Evolutionary conservation across 2,797 vertebrate genomes (phyloP).

Genomic region (Enteromius unitaeniatus): DNA sequence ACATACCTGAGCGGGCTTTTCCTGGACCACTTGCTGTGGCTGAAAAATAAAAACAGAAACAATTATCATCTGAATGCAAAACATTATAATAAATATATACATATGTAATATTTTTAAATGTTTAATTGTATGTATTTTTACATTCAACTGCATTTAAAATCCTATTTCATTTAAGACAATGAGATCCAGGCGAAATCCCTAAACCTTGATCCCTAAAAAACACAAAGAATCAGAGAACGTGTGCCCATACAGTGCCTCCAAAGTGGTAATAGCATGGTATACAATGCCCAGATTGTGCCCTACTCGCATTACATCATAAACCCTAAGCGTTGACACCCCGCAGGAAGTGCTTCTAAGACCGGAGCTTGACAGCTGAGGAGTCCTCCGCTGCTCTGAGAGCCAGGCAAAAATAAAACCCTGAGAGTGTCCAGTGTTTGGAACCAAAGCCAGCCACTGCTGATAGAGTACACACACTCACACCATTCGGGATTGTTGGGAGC

Average conservation of each 20-base stretch:
- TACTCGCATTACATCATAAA: constrained; percentile 60
- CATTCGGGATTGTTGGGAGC: constrained; percentile 64
- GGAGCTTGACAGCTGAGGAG: constrained; percentile 70
- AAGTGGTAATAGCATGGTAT: constrained; percentile 25
- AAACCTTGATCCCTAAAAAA: neutral
- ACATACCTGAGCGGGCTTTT: constrained; percentile 93
- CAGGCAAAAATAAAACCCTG: constrained; percentile 55
- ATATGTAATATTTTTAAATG: neutral
- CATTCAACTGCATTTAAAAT: neutral
- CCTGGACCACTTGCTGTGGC: constrained; percentile 94
- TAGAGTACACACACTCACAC: constrained; percentile 42
- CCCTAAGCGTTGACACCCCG: constrained; percentile 56
- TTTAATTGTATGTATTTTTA: neutral
- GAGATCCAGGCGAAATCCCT: neutral
- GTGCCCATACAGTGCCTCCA: constrained; percentile 39
- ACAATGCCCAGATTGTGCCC: constrained; percentile 66
- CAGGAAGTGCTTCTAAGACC: constrained; percentile 67
- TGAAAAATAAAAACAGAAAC: constrained; percentile 72
- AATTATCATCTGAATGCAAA: constrained; percentile 18
- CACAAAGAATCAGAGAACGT: constrained; percentile 18
- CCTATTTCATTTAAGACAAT: neutral
- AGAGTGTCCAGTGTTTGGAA: constrained; percentile 65
- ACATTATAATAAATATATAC: neutral
- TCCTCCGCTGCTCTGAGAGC: constrained; percentile 62
- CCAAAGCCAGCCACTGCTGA: constrained; percentile 60